Evolutionary conservation across 2,113 vertebrate species (phyloP).

Genomic region (Ochotona princeps): DNA sequence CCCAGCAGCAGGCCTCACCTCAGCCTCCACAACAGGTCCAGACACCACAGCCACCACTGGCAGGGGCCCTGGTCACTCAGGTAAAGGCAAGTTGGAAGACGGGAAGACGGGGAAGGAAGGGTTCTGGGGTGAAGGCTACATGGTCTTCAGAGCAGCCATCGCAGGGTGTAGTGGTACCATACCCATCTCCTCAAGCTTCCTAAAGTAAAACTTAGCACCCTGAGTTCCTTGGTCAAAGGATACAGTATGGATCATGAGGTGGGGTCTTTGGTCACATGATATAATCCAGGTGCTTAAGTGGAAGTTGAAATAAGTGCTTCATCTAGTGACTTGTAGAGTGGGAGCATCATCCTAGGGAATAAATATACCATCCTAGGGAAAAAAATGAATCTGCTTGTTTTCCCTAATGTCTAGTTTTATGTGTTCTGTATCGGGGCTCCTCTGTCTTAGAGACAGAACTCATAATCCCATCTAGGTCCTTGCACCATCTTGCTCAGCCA

Average conservation of each 20-base stretch:
- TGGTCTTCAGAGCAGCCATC: neutral
- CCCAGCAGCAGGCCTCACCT: slow-evolving; percentile 85
- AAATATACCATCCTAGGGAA: no score
- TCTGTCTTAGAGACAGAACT: neutral
- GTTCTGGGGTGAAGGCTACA: accelerated
- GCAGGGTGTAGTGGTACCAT: accelerated
- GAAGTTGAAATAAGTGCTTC: neutral
- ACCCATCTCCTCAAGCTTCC: no score
- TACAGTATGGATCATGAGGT: no score
- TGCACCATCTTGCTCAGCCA: neutral
- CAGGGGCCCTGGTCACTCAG: slow-evolving; percentile 89
- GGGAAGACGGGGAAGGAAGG: no score
- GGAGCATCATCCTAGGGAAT: neutral
- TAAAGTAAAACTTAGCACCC: neutral
- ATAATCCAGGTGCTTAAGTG: neutral
- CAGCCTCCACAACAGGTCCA: slow-evolving; percentile 88
- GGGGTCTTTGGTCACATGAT: neutral
- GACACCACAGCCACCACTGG: slow-evolving; percentile 87
- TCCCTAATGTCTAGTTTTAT: neutral
- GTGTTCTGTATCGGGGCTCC: neutral
- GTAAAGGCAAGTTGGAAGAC: slow-evolving; percentile 77
- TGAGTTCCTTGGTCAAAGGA: no score
- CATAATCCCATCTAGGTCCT: neutral
- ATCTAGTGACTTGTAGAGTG: no score
- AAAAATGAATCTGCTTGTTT: neutral